Percentiles rank a stretch among this genome's conserved stretches.
These are phyloP conservation scores for Heliconius ismenius DNA, from an alignment of 2,888 invertebrate species.

Conservation along the genomic window DNA sequence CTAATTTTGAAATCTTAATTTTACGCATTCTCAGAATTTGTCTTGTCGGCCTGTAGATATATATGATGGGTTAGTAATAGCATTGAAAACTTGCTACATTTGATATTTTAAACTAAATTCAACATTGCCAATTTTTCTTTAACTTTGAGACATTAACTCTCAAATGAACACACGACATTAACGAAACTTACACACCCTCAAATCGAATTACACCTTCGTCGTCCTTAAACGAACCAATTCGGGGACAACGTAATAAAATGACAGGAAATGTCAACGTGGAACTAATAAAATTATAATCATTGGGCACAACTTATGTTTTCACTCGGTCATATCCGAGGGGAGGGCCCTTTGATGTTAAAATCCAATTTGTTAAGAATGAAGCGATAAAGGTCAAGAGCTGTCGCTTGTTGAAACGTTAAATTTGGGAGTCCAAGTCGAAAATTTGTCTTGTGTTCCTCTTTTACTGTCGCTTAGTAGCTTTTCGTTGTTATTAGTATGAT, in stretches of 20 bases:
- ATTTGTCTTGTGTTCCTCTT: not conserved
- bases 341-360: constrained; percentile 17
- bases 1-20: no score
- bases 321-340: not conserved
- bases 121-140: not conserved
- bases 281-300: constrained; percentile 20
- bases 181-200: not conserved
- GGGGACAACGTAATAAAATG: constrained; percentile 2
- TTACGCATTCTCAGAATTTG: no score
- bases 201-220: constrained; percentile 17
- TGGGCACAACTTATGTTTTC: constrained; percentile 18
- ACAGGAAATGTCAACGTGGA: constrained; percentile 9
- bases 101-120: not conserved
- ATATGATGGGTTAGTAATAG: not conserved
- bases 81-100: not conserved
- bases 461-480: not conserved
- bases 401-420: constrained; percentile 4
- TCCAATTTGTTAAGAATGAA: constrained; percentile 28
- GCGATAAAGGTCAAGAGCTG: constrained; percentile 14
- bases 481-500: not conserved
- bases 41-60: not conserved
- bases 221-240: constrained; percentile 6
- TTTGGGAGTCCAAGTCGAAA: constrained; percentile 1
- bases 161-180: not conserved
- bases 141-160: not conserved